These are phyloP conservation scores for Palythoa heliodiscus DNA, from an alignment of 92 coral and sea anemone genomes.

Conservation along the genomic window DNA sequence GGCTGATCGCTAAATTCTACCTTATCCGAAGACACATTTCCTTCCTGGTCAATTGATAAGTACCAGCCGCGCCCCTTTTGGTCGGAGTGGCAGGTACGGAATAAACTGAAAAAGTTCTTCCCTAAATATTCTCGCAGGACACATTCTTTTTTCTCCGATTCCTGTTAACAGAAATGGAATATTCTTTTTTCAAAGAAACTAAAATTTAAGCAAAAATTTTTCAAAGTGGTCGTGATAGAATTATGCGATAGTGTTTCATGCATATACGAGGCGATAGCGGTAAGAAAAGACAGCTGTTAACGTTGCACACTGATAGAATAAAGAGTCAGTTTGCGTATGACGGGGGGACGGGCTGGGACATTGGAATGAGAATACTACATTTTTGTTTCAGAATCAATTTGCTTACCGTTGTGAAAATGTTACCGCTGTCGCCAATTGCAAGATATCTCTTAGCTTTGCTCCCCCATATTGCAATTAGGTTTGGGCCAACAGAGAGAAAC, in stretches of 20 bases:
- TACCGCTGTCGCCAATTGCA: conserved; percentile 87
- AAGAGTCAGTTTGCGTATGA: no score
- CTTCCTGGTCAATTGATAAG: conserved; percentile 72
- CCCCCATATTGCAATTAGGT: conserved; percentile 93
- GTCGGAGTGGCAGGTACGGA: conserved; percentile 93
- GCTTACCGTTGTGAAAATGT: conserved; percentile 85
- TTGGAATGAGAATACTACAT: background rate
- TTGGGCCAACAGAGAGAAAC: conserved; percentile 91
- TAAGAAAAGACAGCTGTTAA: no score
- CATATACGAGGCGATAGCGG: no score
- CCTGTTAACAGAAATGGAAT: conserved; percentile 51
- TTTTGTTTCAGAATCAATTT: background rate
- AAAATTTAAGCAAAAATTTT: background rate
- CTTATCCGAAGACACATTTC: conserved; percentile 76
- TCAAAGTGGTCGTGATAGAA: background rate
- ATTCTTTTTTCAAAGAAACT: background rate
- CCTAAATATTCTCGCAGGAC: conserved; percentile 92
- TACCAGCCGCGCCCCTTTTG: conserved; percentile 90
- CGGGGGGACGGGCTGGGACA: background rate
- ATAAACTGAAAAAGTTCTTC: conserved; percentile 78
- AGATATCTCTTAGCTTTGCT: conserved; percentile 81
- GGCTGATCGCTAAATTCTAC: conserved; percentile 80
- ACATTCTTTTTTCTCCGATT: conserved; percentile 90
- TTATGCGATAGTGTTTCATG: background rate
- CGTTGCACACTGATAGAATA: no score